Evolutionary conservation across 2,888 invertebrate species (phyloP).

Genomic region (Abscondita cerata): DNA sequence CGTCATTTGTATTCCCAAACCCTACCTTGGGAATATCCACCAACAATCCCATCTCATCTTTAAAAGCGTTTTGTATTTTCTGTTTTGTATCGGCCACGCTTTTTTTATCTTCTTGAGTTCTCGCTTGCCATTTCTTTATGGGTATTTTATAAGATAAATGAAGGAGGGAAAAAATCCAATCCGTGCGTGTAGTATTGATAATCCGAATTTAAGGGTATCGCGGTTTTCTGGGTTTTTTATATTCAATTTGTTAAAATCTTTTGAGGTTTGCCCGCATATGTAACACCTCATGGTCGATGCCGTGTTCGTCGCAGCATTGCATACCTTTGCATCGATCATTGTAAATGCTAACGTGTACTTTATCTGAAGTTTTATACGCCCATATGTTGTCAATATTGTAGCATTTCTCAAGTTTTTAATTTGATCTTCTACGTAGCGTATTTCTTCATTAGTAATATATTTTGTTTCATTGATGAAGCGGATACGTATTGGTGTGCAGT

Average conservation of each 20-base stretch:
- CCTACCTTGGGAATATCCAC: constrained; percentile 45
- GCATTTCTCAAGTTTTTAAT: too few species aligned
- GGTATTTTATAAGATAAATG: too few species aligned
- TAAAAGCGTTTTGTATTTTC: too few species aligned
- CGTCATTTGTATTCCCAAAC: constrained; percentile 49
- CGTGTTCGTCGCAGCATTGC: constrained; percentile 48
- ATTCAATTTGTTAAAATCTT: constrained; percentile 47
- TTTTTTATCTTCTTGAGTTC: not conserved
- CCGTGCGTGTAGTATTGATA: constrained; percentile 12
- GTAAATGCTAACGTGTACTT: constrained; percentile 41
- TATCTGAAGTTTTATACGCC: too few species aligned
- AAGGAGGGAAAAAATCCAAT: constrained; percentile 11
- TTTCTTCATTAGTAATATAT: constrained; percentile 39
- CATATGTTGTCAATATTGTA: too few species aligned
- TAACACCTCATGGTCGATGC: constrained; percentile 48
- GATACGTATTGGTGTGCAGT: constrained; percentile 37
- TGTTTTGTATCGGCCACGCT: not conserved
- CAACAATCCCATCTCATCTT: too few species aligned
- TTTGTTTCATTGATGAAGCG: constrained; percentile 33
- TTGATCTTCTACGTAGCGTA: constrained; percentile 33
- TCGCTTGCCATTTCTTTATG: too few species aligned
- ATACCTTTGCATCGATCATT: constrained; percentile 51
- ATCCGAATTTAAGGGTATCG: not conserved
- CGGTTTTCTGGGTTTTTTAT: constrained; percentile 16
- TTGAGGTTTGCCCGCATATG: constrained; percentile 49